These are phyloP conservation scores for Lonchura striata DNA, from an alignment of 2,113 vertebrate genomes.

Conservation along the genomic window DNA sequence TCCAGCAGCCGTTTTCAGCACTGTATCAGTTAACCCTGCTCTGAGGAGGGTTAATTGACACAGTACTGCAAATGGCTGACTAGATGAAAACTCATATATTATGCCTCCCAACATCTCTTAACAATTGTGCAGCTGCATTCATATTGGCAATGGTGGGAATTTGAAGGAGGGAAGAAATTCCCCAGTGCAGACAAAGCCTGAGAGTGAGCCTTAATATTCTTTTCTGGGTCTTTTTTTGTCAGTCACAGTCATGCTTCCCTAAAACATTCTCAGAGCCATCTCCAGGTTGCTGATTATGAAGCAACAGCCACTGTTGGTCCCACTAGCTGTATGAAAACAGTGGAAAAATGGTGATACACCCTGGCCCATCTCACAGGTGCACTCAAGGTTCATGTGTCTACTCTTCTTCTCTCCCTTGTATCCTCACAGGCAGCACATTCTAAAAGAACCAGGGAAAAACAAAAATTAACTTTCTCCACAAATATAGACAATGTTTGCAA, in stretches of 20 bases:
- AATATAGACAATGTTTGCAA: not conserved
- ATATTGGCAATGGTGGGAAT: slow-evolving; percentile 47
- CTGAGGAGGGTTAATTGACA: slow-evolving; percentile 66
- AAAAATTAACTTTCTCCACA: not conserved
- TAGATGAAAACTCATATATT: slow-evolving; percentile 59
- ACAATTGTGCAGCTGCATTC: slow-evolving; percentile 61
- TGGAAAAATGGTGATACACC: not conserved
- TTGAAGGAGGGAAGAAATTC: slow-evolving; percentile 41
- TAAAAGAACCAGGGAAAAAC: not conserved
- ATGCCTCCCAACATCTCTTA: slow-evolving; percentile 38
- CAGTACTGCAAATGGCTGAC: slow-evolving; percentile 53
- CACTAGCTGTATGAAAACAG: not conserved
- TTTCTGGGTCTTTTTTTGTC: slow-evolving; percentile 41
- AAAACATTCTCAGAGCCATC: slow-evolving; percentile 24
- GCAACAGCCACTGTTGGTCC: not conserved
- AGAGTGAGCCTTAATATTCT: slow-evolving; percentile 18
- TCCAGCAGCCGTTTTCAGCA: slow-evolving; percentile 58
- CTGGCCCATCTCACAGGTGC: not conserved
- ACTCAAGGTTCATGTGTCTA: not conserved
- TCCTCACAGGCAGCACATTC: not conserved
- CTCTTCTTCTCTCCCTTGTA: not conserved
- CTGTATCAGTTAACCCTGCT: slow-evolving; percentile 64
- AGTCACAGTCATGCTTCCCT: slow-evolving; percentile 7
- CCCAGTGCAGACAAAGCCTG: not conserved
- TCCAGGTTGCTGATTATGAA: not conserved